Conservation (phyloP, 2,888 invertebrate genomes). For the Polydrusus tereticollis region DNA sequence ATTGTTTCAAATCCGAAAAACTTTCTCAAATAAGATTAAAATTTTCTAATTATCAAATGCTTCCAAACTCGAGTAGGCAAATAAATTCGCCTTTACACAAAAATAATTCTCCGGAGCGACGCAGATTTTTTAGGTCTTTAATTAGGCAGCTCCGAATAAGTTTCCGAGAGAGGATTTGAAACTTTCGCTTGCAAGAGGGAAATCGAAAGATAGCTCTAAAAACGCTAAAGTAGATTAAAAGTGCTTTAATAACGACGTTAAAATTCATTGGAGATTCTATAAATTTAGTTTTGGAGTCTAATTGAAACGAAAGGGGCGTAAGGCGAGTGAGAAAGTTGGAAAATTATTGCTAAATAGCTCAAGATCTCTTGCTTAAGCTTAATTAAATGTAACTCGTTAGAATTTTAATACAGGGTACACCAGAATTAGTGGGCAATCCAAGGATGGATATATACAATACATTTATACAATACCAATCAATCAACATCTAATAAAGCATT, state of each 20-base stretch:
- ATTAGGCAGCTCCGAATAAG: constrained; percentile 38
- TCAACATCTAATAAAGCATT: no score
- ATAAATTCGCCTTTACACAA: constrained; percentile 31
- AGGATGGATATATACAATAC: no score
- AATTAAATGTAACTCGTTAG: background rate
- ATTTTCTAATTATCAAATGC: constrained; percentile 24
- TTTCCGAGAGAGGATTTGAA: constrained; percentile 25
- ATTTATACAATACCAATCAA: no score
- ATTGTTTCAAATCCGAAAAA: background rate
- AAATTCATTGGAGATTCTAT: constrained; percentile 53
- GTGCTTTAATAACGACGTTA: constrained; percentile 55
- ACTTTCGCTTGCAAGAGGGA: constrained; percentile 24
- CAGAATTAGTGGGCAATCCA: no score
- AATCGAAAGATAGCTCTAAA: constrained; percentile 52
- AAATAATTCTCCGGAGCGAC: constrained; percentile 25
- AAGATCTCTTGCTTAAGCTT: background rate
- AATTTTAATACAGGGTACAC: no score
- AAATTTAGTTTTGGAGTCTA: constrained; percentile 19
- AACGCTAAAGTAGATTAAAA: constrained; percentile 58
- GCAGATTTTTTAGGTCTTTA: constrained; percentile 31
- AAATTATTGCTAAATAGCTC: constrained; percentile 7
- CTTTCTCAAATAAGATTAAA: background rate
- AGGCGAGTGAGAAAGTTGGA: background rate
- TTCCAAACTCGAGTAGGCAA: constrained; percentile 18
- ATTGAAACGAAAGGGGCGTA: constrained; percentile 10